Evolutionary conservation across 2,113 vertebrate species (phyloP).

Genomic region (Psettodes erumei): DNA sequence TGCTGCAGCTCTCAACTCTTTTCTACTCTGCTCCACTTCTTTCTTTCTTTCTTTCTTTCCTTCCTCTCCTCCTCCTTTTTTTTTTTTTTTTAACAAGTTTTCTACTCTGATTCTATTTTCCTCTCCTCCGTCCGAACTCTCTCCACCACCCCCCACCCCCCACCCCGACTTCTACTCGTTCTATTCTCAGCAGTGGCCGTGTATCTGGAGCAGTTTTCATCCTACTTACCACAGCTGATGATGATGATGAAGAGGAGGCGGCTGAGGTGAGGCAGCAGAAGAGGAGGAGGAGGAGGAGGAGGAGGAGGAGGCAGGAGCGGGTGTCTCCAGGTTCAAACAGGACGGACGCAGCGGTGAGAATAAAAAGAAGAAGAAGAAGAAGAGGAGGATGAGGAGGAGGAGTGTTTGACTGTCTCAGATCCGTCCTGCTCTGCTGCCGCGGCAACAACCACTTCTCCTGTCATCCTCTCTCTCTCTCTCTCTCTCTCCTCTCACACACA

Average conservation of each 20-base stretch:
- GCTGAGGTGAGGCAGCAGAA: neutral
- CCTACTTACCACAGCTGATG: slow-evolving; percentile 71
- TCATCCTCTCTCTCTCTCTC: slow-evolving; percentile 61
- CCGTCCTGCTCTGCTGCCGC: slow-evolving; percentile 72
- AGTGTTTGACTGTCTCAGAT: slow-evolving; percentile 57
- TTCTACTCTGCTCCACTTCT: neutral
- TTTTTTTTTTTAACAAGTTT: neutral
- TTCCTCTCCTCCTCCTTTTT: neutral
- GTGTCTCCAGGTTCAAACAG: slow-evolving; percentile 45
- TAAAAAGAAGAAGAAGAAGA: slow-evolving; percentile 24
- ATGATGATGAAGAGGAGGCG: slow-evolving; percentile 6
- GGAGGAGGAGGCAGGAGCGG: slow-evolving; percentile 30
- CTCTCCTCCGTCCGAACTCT: slow-evolving; percentile 33
- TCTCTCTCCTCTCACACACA: slow-evolving; percentile 24
- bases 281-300: slow-evolving; percentile 21
- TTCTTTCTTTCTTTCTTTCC: neutral
- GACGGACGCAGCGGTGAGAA: slow-evolving; percentile 16
- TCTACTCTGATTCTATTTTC: slow-evolving; percentile 10
- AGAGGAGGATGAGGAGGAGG: slow-evolving; percentile 34
- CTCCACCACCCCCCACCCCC: neutral
- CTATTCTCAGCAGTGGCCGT: slow-evolving; percentile 69
- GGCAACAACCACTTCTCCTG: slow-evolving; percentile 73
- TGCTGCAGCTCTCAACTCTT: neutral
- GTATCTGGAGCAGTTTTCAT: slow-evolving; percentile 76
- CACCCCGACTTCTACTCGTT: slow-evolving; percentile 21